Evolutionary conservation across 2,113 vertebrate species (phyloP).

Genomic region (Hemicordylus capensis): DNA sequence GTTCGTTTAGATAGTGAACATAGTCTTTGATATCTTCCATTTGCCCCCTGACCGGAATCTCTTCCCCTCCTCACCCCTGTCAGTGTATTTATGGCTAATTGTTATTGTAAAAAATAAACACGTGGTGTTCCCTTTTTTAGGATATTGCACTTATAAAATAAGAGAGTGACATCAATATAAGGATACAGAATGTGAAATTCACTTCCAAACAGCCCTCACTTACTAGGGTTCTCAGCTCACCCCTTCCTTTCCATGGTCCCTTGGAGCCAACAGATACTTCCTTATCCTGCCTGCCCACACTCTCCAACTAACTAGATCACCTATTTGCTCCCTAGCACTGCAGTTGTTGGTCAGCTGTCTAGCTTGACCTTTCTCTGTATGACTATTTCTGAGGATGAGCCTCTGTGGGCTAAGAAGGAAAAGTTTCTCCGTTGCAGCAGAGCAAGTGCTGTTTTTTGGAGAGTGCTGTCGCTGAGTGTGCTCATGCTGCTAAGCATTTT

Average conservation of each 20-base stretch:
- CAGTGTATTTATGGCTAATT: background rate
- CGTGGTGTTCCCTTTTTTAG: background rate
- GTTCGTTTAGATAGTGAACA: background rate
- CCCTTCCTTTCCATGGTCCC: background rate
- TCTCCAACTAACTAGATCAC: background rate
- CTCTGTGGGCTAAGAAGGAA: background rate
- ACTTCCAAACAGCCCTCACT: background rate
- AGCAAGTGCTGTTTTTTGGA: background rate
- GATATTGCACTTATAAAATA: background rate
- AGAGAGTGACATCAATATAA: background rate
- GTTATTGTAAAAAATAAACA: background rate
- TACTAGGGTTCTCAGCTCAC: background rate
- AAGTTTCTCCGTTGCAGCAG: background rate
- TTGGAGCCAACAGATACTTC: background rate
- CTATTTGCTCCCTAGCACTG: background rate
- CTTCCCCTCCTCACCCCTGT: background rate
- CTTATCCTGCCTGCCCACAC: background rate
- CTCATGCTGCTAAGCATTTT: background rate
- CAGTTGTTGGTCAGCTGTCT: background rate
- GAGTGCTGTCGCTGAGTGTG: background rate
- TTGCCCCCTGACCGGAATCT: background rate
- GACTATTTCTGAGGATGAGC: background rate
- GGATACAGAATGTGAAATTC: background rate
- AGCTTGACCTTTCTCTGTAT: background rate
- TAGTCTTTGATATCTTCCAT: background rate